A percentile compares a stretch with the other conserved stretches of the same genome.
Conservation (phyloP, 2,113 vertebrate species). For the Triplophysa tibetana region DNA sequence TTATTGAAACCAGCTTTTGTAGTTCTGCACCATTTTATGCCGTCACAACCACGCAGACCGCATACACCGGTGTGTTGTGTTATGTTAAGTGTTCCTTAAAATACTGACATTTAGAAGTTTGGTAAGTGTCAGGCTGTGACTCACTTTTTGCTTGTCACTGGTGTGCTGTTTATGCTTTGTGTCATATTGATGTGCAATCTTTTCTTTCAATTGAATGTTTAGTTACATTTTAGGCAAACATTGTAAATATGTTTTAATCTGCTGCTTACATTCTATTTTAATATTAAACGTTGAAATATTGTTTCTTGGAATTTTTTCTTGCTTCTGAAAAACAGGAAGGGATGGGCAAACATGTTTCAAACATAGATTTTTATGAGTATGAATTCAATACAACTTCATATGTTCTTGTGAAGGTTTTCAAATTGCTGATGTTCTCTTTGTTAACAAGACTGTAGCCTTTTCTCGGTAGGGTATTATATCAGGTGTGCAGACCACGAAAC, state of each 20-base stretch:
- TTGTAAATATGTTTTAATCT: constrained; percentile 24
- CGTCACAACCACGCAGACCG: background rate
- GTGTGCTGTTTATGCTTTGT: constrained; percentile 12
- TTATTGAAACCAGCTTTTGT: background rate
- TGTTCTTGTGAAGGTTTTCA: no score
- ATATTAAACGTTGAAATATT: constrained; percentile 27
- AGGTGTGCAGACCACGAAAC: no score
- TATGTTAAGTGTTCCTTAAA: background rate
- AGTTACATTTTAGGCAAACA: background rate
- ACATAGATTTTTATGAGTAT: no score
- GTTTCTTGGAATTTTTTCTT: background rate
- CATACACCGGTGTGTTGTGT: background rate
- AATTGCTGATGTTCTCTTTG: no score
- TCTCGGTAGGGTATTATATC: no score
- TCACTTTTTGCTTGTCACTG: constrained; percentile 5
- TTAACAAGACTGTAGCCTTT: no score
- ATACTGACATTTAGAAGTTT: background rate
- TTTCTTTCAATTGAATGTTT: background rate
- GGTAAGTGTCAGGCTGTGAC: background rate
- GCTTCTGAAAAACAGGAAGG: background rate
- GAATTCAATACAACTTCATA: no score
- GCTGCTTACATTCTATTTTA: background rate
- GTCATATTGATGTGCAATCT: background rate
- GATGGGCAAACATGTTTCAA: no score
- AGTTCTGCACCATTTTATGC: background rate